Evolutionary conservation across 2,888 invertebrate species (phyloP).

Genomic region (Hedya salicella): DNA sequence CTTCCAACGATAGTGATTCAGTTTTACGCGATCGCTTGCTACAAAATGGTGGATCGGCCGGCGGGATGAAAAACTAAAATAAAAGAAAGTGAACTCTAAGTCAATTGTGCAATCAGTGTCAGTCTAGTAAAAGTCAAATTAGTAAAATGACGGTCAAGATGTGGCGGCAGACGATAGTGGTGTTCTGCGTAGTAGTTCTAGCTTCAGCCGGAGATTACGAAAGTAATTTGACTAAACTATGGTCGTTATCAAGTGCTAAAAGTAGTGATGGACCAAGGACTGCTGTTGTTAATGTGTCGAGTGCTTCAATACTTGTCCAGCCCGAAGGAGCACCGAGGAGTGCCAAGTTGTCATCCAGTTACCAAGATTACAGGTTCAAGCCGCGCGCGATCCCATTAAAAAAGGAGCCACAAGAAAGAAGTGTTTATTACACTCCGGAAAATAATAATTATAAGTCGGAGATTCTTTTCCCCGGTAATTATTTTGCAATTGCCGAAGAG

Average conservation of each 20-base stretch:
- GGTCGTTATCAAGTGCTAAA: slow-evolving; percentile 65
- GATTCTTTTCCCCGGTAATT: slow-evolving; percentile 80
- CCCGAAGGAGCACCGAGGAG: slow-evolving; percentile 52
- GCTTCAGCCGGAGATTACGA: slow-evolving; percentile 64
- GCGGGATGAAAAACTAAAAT: slow-evolving; percentile 57
- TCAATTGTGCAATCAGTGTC: slow-evolving; percentile 61
- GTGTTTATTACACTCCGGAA: slow-evolving; percentile 66
- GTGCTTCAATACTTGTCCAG: slow-evolving; percentile 70
- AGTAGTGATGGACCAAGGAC: slow-evolving; percentile 63
- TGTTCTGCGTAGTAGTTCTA: slow-evolving; percentile 64
- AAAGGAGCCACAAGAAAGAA: slow-evolving; percentile 62
- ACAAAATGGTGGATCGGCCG: slow-evolving; percentile 76
- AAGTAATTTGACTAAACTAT: slow-evolving; percentile 69
- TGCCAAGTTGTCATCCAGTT: slow-evolving; percentile 55
- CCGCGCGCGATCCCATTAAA: slow-evolving; percentile 70
- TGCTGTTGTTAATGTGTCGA: slow-evolving; percentile 70
- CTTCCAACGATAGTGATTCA: slow-evolving; percentile 74
- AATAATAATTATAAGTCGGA: slow-evolving; percentile 67
- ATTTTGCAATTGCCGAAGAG: slow-evolving; percentile 79
- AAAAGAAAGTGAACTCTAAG: slow-evolving; percentile 71
- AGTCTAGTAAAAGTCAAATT: slow-evolving; percentile 51
- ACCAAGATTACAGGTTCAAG: slow-evolving; percentile 67
- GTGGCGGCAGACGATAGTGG: slow-evolving; percentile 63
- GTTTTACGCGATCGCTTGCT: slow-evolving; percentile 81
- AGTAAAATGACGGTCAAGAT: slow-evolving; percentile 59